phyloP scores from a whole-genome alignment of 2,113 vertebrate species.

The Herpetotheres cachinnans region DNA sequence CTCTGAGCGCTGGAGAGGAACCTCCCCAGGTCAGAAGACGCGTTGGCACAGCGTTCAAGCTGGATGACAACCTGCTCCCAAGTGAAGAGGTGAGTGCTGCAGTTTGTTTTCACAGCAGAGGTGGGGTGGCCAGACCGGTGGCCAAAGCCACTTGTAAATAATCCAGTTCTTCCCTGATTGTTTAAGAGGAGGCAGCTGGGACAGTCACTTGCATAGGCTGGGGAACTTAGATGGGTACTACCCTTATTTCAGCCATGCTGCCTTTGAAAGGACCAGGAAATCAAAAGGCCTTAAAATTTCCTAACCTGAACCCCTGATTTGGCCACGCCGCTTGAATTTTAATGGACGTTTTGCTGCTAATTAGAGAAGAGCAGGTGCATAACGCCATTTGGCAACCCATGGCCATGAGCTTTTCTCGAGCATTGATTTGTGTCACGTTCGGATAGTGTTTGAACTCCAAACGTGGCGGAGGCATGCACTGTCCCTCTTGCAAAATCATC shows the following conservation, averaged over 20 bases:
- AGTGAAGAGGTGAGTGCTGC: conserved; percentile 80
- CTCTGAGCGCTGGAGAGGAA: conserved; percentile 86
- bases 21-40: conserved; percentile 84
- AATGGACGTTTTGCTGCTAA: not conserved
- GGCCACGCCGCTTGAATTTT: not conserved
- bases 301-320: not conserved
- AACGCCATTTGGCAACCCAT: not conserved
- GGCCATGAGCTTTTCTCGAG: not conserved
- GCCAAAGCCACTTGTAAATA: not conserved
- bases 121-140: not conserved
- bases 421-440: not conserved
- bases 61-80: conserved; percentile 86
- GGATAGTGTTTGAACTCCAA: not conserved
- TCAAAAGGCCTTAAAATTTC: not conserved
- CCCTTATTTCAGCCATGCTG: not conserved
- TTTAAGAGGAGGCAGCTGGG: not conserved
- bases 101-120: not conserved
- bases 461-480: not conserved
- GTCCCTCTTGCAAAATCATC: not conserved
- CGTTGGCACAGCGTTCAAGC: conserved; percentile 87
- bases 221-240: not conserved
- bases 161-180: not conserved
- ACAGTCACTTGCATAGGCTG: not conserved
- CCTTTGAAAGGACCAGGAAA: not conserved
- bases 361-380: not conserved